Base-by-base conservation (phyloP, 2,888 invertebrate genomes). In the Bedellia somnulentella region DNA sequence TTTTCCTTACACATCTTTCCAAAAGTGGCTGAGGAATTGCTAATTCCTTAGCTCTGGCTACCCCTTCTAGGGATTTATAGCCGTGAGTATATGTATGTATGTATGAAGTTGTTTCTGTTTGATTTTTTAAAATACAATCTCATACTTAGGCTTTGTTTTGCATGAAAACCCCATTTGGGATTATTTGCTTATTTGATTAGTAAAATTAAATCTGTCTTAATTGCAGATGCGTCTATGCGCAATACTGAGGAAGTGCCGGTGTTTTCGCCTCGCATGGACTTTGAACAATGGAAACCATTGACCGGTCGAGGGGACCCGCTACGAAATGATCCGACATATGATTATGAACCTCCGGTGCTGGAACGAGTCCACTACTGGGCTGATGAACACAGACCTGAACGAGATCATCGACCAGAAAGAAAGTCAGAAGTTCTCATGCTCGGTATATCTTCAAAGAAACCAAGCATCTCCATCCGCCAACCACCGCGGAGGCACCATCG, bases 281-380 rank as follows among this genome's bases (percentile, higher is more conserved):
- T 89, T 56, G 87, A 89, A 45, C 88, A 89, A 57, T 90, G 89
- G 90, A 87, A 86, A 38, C 90, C 90, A 0, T 40, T 75, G 37
- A 78, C 90, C 24, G 90, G 89, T 4, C 82, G 86, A 32, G 89
- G 89, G 0, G 89, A 90, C 57, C 89, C 89, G 0, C 52, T 90
- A 26, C 87, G 87, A 45, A 89, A 89, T 49, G 89, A 90, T 50
- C 90, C 90, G 5, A 90, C 90, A 1, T 89, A 86, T 52, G 89
- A 89, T 52, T 90, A 90, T 52, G 87, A 89, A 33, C 90, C 90
- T 1, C 90, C 90, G 1, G 85, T 87, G 2, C 58, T 89, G 22
- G 88, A 89, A 38, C 70, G 83, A 18, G 90, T 90, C 3, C 86
- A 86, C 43, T 90, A 89, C 49, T 90, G 90, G 90, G 80, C 85